These are phyloP conservation scores for Ictalurus punctatus DNA, from an alignment of 2,113 vertebrate genomes.

Conservation along the genomic window DNA sequence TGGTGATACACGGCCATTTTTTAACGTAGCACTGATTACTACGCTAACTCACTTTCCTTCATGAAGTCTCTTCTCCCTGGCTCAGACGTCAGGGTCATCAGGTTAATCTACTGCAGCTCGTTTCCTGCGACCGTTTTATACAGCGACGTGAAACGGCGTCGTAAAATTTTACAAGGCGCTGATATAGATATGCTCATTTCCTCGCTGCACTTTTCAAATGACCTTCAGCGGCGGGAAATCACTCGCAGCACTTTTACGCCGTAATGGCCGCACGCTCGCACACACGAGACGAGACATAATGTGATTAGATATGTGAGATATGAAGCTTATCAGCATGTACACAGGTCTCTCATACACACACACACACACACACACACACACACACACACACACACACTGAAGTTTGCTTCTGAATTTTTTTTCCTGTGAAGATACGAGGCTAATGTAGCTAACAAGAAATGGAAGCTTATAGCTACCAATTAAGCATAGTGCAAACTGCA, in stretches of 20 bases:
- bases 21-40: not conserved
- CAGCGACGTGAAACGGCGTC: slow-evolving; percentile 8
- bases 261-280: not conserved
- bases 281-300: not conserved
- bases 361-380: slow-evolving; percentile 5
- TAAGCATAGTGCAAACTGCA: not conserved
- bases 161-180: slow-evolving; percentile 38
- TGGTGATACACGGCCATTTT: not conserved
- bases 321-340: slow-evolving; percentile 12
- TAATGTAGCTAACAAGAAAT: slow-evolving; percentile 24
- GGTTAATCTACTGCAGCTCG: slow-evolving; percentile 31
- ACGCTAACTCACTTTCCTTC: not conserved
- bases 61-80: not conserved
- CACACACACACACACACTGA: slow-evolving; percentile 34
- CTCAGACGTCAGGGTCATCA: slow-evolving; percentile 7
- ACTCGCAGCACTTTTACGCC: not conserved
- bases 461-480: not conserved
- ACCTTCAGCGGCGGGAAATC: slow-evolving; percentile 31
- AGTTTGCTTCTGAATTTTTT: not conserved
- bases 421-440: not conserved
- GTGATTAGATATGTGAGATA: slow-evolving; percentile 29
- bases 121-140: slow-evolving; percentile 16
- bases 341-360: slow-evolving; percentile 13
- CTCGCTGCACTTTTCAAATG: not conserved
- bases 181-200: slow-evolving; percentile 26